A percentile compares a stretch with the other conserved stretches of the same genome.
Evolutionary conservation across 2,797 vertebrate species (phyloP).

Genomic region (Triplophysa bombifrons): DNA sequence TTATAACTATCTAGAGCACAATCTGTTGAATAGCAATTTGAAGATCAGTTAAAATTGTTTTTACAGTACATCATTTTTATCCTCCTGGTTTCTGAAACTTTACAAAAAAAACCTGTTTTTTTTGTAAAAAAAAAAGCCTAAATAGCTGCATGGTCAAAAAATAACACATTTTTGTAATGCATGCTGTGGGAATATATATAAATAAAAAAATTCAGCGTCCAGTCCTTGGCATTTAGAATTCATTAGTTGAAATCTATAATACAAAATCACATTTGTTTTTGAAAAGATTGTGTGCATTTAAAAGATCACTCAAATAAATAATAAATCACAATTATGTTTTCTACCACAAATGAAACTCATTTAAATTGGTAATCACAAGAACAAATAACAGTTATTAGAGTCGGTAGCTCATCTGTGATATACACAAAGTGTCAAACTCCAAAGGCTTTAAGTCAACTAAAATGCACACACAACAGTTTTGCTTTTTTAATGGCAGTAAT

Average conservation of each 20-base stretch:
- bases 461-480: not conserved
- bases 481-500: not conserved
- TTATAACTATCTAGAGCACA: slow-evolving; percentile 12
- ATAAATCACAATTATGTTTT: not conserved
- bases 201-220: not conserved
- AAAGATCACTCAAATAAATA: not conserved
- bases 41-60: not conserved
- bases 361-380: not conserved
- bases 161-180: too few species aligned
- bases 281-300: not conserved
- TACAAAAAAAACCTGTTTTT: not conserved
- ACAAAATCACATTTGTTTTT: not conserved
- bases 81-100: not conserved
- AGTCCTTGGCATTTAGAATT: not conserved
- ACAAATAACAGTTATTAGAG: not conserved
- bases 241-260: not conserved
- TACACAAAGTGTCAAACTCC: not conserved
- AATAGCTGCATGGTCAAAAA: too few species aligned
- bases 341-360: not conserved
- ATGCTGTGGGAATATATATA: not conserved
- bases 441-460: not conserved
- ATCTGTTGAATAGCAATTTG: not conserved
- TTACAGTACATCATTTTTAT: not conserved
- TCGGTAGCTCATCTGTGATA: not conserved
- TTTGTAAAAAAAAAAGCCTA: not conserved